Conservation (phyloP, 2,888 invertebrate species). For the Monochamus alternatus region DNA sequence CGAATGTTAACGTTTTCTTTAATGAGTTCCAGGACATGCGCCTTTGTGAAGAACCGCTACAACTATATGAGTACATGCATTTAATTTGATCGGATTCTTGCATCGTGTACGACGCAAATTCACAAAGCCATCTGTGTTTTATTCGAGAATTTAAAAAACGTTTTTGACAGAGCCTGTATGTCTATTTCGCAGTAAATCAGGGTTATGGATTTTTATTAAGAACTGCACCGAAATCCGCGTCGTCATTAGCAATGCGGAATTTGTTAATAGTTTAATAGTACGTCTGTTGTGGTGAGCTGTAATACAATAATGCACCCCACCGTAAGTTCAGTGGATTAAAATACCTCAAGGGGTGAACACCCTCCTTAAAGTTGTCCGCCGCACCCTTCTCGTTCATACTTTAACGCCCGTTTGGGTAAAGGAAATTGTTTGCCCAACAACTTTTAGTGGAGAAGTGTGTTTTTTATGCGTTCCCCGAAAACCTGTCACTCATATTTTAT, state of each 20-base stretch:
- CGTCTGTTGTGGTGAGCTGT: slow-evolving; percentile 52
- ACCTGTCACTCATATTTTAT: slow-evolving; percentile 28
- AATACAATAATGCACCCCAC: slow-evolving; percentile 56
- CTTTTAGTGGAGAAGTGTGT: slow-evolving; percentile 32
- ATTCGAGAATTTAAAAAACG: no score
- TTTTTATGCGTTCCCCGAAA: slow-evolving; percentile 15
- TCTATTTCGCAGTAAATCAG: not conserved
- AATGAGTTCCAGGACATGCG: no score
- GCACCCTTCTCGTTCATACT: slow-evolving; percentile 36
- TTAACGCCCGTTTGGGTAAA: slow-evolving; percentile 37
- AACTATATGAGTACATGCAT: no score
- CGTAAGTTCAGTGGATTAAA: slow-evolving; percentile 40
- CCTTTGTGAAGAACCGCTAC: no score
- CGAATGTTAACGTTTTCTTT: no score
- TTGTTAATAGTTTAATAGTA: slow-evolving; percentile 55
- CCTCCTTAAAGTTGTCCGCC: slow-evolving; percentile 33
- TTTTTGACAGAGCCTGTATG: no score
- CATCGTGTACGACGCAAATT: no score
- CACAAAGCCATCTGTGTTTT: no score
- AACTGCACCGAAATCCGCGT: slow-evolving; percentile 1
- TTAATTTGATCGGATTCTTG: no score
- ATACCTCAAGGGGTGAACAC: slow-evolving; percentile 37
- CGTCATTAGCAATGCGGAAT: slow-evolving; percentile 50
- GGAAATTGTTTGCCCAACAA: slow-evolving; percentile 40
- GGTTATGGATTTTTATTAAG: not conserved